phyloP scores from a whole-genome alignment of 2,113 vertebrate genomes.

The Pseudonaja textilis region DNA sequence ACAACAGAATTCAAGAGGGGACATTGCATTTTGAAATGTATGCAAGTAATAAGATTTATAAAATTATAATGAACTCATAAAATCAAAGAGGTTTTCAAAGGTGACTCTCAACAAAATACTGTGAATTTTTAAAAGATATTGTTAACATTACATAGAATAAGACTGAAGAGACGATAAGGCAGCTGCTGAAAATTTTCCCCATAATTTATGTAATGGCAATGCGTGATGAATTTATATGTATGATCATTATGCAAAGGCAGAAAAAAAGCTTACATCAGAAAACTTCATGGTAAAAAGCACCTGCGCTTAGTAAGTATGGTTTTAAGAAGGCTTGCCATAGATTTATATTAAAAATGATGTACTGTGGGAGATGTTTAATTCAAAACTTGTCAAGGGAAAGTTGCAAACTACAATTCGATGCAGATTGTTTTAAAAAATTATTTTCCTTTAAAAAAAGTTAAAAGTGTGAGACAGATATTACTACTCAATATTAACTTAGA shows the following conservation, averaged over 20 bases:
- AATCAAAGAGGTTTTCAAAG: background rate
- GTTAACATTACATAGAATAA: background rate
- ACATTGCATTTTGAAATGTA: background rate
- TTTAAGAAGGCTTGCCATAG: background rate
- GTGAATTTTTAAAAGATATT: background rate
- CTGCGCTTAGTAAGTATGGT: background rate
- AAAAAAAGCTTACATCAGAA: background rate
- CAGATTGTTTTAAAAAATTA: background rate
- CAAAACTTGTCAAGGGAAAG: background rate
- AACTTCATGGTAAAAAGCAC: background rate
- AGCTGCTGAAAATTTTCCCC: background rate
- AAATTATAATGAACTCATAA: background rate
- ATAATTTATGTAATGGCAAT: background rate
- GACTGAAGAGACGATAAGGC: background rate
- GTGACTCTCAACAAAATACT: background rate
- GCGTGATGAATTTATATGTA: background rate
- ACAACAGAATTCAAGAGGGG: background rate
- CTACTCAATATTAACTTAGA: background rate
- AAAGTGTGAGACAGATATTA: background rate
- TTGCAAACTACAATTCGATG: background rate
- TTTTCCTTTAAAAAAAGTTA: background rate
- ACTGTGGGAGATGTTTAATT: background rate
- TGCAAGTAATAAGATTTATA: background rate
- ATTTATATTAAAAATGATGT: background rate
- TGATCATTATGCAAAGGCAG: background rate